These are phyloP conservation scores for Cacatua alba DNA, from an alignment of 2,113 vertebrate species.

Conservation along the genomic window DNA sequence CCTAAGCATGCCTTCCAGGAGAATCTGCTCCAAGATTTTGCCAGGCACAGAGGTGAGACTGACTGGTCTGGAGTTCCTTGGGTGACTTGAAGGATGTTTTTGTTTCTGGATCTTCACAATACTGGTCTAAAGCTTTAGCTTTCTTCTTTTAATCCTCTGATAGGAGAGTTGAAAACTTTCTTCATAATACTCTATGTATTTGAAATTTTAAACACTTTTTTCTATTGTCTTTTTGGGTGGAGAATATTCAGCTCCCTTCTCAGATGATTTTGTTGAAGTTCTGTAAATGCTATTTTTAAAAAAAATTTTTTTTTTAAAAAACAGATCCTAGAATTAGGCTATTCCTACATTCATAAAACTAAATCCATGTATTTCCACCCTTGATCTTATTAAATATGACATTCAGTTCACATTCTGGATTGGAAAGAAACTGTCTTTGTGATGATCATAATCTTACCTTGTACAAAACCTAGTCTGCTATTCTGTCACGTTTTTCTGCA, in stretches of 20 bases:
- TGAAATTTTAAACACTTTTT: neutral
- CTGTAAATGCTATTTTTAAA: neutral
- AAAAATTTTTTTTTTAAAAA: neutral
- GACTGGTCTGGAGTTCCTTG: no score
- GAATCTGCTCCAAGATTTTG: no score
- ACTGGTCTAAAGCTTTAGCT: neutral
- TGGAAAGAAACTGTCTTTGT: neutral
- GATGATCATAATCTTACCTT: neutral
- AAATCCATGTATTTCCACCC: neutral
- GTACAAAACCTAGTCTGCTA: neutral
- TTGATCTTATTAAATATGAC: neutral
- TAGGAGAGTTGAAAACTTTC: neutral
- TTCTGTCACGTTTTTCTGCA: neutral
- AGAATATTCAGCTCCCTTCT: neutral
- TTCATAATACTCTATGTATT: neutral
- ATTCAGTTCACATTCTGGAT: neutral
- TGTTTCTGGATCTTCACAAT: neutral
- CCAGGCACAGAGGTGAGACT: no score
- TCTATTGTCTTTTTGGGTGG: neutral
- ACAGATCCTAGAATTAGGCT: neutral
- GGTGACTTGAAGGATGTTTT: neutral
- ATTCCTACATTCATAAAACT: neutral
- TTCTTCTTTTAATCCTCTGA: neutral
- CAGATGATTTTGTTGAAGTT: neutral
- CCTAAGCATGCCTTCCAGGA: no score